These are phyloP conservation scores for Ichneumoninae sp. DNA, from an alignment of 2,888 invertebrate species.

Conservation along the genomic window DNA sequence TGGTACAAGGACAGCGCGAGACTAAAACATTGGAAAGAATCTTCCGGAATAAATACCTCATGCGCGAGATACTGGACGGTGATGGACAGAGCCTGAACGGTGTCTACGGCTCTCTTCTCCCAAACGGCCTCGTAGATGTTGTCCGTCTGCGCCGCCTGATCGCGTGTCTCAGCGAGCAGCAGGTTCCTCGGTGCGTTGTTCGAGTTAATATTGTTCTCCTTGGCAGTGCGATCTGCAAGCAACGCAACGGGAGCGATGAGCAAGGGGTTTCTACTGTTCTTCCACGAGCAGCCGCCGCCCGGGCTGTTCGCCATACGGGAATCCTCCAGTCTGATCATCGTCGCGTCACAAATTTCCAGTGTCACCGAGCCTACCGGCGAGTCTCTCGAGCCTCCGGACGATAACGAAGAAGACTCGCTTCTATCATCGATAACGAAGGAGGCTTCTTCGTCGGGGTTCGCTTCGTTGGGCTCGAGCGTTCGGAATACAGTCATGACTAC, in stretches of 20 bases:
- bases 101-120: constrained; percentile 86
- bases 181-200: constrained; percentile 68
- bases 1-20: no score
- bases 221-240: constrained; percentile 79
- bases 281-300: constrained; percentile 46
- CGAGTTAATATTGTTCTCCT: constrained; percentile 71
- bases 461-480: constrained; percentile 46
- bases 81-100: constrained; percentile 93
- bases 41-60: constrained; percentile 82
- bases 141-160: constrained; percentile 84
- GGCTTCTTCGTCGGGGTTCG: constrained; percentile 58
- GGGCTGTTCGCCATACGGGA: constrained; percentile 33
- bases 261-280: constrained; percentile 59
- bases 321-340: constrained; percentile 59
- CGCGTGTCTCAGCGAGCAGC: constrained; percentile 80
- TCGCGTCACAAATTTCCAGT: constrained; percentile 36
- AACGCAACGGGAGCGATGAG: constrained; percentile 77
- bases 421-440: constrained; percentile 51
- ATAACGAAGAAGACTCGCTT: constrained; percentile 51
- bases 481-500: constrained; percentile 55
- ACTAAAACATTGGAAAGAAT: background rate
- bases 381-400: constrained; percentile 45
- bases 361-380: constrained; percentile 9
- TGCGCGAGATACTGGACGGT: constrained; percentile 93
- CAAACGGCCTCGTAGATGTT: constrained; percentile 74